phyloP scores from a whole-genome alignment of 2,888 invertebrate genomes.

The Eilema griseolum region DNA sequence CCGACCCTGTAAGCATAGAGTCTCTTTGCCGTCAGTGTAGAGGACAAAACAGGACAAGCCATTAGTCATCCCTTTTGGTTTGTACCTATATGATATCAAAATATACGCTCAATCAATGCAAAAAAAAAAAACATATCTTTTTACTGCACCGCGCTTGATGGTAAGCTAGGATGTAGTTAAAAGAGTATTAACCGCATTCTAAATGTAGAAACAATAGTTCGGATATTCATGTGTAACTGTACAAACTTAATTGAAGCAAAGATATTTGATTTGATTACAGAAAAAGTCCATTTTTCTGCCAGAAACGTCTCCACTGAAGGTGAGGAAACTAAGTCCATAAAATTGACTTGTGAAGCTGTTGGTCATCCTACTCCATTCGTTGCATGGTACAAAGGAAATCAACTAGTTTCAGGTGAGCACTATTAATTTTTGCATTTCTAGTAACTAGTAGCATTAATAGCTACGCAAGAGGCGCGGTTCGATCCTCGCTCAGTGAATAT shows the following conservation, averaged over 20 bases:
- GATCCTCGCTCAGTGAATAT: too few species aligned
- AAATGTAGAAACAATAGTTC: not conserved
- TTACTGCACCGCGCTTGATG: too few species aligned
- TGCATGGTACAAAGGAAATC: constrained; percentile 75
- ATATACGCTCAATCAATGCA: too few species aligned
- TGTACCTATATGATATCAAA: too few species aligned
- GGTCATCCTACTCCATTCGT: constrained; percentile 74
- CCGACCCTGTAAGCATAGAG: too few species aligned
- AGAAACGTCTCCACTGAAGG: constrained; percentile 63
- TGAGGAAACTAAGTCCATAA: constrained; percentile 70
- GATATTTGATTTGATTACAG: constrained; percentile 57
- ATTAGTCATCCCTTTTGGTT: too few species aligned
- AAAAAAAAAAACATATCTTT: too few species aligned
- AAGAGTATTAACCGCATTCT: not conserved
- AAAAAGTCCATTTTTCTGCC: constrained; percentile 68
- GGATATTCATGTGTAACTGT: not conserved
- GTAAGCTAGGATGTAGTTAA: too few species aligned
- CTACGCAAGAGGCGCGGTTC: too few species aligned
- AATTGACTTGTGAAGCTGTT: constrained; percentile 71
- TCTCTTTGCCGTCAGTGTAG: too few species aligned
- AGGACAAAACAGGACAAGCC: too few species aligned
- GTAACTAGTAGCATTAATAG: too few species aligned
- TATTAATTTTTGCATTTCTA: not conserved
- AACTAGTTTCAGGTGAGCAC: constrained; percentile 41
- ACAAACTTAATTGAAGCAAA: not conserved